phyloP scores from a whole-genome alignment of 1,140 invertebrate genomes.

The Drosophila ficusphila region DNA sequence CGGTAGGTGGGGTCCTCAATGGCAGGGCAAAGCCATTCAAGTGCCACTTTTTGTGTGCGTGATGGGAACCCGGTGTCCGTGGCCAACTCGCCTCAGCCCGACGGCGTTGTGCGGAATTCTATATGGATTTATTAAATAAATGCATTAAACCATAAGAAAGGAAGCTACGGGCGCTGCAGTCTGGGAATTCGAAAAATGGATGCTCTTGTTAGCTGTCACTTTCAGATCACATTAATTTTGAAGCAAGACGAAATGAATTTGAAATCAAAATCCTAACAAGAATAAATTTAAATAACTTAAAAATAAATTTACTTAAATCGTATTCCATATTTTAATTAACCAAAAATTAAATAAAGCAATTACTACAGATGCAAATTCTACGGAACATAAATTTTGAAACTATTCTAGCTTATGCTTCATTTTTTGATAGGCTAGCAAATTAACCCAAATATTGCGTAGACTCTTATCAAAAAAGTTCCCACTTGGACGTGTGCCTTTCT shows the following conservation, averaged over 20 bases:
- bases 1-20: conserved; percentile 19
- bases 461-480: background rate
- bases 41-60: conserved; percentile 74
- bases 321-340: too few species aligned
- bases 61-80: conserved; percentile 18
- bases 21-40: conserved; percentile 54
- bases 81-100: conserved; percentile 10
- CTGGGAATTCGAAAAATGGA: background rate
- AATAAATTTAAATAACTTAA: too few species aligned
- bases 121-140: conserved; percentile 82
- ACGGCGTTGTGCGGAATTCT: conserved; percentile 56
- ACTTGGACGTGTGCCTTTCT: conserved; percentile 15
- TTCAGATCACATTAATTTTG: too few species aligned
- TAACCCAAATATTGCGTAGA: background rate
- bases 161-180: background rate
- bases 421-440: too few species aligned
- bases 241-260: background rate
- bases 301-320: too few species aligned
- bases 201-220: background rate
- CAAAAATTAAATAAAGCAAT: background rate
- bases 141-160: conserved; percentile 69
- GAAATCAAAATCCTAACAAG: too few species aligned
- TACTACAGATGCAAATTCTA: too few species aligned
- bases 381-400: too few species aligned
- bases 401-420: too few species aligned